Evolutionary conservation across 2,888 invertebrate species (phyloP).

Genomic region (Drosophila dives): DNA sequence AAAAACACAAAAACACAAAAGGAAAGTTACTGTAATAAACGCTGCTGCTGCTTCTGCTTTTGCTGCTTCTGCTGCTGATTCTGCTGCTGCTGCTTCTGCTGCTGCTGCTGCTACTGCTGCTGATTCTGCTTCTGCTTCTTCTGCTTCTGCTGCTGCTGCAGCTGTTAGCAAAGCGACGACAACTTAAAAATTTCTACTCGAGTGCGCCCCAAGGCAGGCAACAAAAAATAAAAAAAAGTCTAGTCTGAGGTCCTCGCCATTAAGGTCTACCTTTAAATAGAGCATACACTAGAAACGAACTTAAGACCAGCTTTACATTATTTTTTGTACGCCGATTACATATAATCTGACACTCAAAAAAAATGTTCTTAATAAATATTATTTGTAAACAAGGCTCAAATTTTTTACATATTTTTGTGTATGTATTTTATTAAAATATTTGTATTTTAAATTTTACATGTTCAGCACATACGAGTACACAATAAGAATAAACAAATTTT

Average conservation of each 20-base stretch:
- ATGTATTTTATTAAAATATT: neutral
- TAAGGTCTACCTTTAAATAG: slow-evolving; percentile 1
- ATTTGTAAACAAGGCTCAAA: no score
- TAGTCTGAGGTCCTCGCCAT: slow-evolving; percentile 24
- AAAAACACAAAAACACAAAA: neutral
- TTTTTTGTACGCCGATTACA: neutral
- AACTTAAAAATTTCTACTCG: slow-evolving; percentile 49
- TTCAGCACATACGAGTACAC: no score
- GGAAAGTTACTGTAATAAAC: slow-evolving; percentile 50
- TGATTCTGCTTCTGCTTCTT: neutral
- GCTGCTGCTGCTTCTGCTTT: slow-evolving; percentile 22
- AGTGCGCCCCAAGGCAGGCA: slow-evolving; percentile 34
- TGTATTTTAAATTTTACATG: neutral
- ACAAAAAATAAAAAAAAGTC: slow-evolving; percentile 24
- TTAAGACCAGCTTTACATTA: neutral
- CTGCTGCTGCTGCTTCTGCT: neutral
- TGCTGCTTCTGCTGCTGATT: slow-evolving; percentile 1
- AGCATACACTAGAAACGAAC: slow-evolving; percentile 3
- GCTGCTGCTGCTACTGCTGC: no score
- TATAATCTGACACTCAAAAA: neutral
- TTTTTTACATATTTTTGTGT: neutral
- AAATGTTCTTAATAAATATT: neutral
- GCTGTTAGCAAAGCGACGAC: slow-evolving; percentile 35
- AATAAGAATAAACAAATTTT: no score
- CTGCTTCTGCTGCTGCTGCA: slow-evolving; percentile 3